Evolutionary conservation across 2,888 invertebrate species (phyloP).

Genomic region (Pseudococcus viburni): DNA sequence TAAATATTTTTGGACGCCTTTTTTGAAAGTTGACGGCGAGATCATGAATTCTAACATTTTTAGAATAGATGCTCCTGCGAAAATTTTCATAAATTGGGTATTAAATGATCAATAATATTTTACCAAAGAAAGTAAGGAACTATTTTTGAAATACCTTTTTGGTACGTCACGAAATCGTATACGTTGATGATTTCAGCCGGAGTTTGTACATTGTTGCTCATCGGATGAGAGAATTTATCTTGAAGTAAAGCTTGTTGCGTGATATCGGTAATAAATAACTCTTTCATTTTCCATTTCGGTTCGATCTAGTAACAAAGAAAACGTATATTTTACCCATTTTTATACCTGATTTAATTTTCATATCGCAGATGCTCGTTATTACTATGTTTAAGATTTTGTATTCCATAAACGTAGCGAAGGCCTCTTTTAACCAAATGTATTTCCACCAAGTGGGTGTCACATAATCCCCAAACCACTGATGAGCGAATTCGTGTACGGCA

Average conservation of each 20-base stretch:
- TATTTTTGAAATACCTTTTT: constrained; percentile 75
- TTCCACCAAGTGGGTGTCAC: constrained; percentile 77
- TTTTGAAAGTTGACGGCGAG: constrained; percentile 74
- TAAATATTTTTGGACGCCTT: constrained; percentile 75
- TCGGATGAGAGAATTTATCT: constrained; percentile 76
- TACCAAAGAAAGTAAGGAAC: too few relatives aligned
- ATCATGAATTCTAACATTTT: constrained; percentile 80
- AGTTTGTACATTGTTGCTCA: constrained; percentile 76
- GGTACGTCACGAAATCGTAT: constrained; percentile 80
- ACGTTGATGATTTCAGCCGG: constrained; percentile 75
- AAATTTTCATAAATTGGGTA: background rate
- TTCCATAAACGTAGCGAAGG: constrained; percentile 67
- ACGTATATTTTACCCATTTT: background rate
- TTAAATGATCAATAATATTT: background rate
- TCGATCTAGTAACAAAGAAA: constrained; percentile 61
- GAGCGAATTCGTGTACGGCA: constrained; percentile 92
- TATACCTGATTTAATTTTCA: background rate
- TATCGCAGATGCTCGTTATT: background rate
- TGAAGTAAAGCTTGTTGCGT: constrained; percentile 72
- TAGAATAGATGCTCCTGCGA: constrained; percentile 75
- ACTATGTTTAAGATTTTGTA: constrained; percentile 67
- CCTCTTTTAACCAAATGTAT: constrained; percentile 67
- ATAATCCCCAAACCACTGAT: constrained; percentile 98
- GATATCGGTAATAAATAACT: constrained; percentile 71
- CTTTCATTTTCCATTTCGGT: constrained; percentile 68